Evolutionary conservation across 2,113 vertebrate species (phyloP), one percentile per base, ranked within the genome.

Genomic region (Planiliza haematocheilus): DNA sequence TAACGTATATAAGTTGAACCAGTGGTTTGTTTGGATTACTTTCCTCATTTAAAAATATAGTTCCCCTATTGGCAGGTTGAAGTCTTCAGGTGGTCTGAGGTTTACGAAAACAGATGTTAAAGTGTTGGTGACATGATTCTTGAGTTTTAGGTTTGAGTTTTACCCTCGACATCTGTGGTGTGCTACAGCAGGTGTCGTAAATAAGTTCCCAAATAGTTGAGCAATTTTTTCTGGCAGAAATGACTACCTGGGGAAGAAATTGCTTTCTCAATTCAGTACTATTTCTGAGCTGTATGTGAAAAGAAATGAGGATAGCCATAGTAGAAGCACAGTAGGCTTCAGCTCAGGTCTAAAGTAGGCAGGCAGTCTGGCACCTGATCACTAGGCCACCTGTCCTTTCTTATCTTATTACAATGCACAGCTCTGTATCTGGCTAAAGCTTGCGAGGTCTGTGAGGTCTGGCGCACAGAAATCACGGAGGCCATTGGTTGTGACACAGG

Each of bases 361-460:
- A 70, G 66, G 75, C 75, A 82, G 84, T 68, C 77, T 84, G 86
- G 88, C 86, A 89, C 80, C 88, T 91, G 89, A 91, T 88, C 86
- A 89, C 74, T 74, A 53, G 68, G 87, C 91, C 91, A 93, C 89
- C 91, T 93, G 91, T 87, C 87, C 81, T 77, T 71, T 85, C 85
- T 88, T 91, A 91, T 91, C 89, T 89, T 74, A 83, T 92, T 90
- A 92, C 86, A 88, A 85, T 86, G 75, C 73, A 67, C 46, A 16
- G 60, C 88, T 87, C 67, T 81, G 89, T 90, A 71, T 77, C 60
- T 62, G 66, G 52, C 76, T 75, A 70, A 81, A 64, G 81, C 70
- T 14, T 81, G 56, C 50, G 50, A 74, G 73, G 49, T 68, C 57
- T 67, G 41, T n/a, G 5, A 61, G 72, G 37, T 79, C 68, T 42